Evolutionary conservation across 1,140 invertebrate species (phyloP), one percentile per base, ranked within the genome.

Genomic region (Tribolium madens): DNA sequence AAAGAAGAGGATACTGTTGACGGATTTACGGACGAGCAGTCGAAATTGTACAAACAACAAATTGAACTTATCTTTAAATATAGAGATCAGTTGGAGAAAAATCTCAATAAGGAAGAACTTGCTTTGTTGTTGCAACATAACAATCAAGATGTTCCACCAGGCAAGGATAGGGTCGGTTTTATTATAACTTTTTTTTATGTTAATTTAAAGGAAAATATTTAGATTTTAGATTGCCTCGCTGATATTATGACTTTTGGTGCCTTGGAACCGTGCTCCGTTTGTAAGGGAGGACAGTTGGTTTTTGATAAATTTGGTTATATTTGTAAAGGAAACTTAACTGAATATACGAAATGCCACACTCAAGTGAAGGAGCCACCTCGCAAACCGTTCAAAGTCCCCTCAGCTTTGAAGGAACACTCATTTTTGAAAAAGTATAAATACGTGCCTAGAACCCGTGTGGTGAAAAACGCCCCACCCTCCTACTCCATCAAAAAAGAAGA

Each of bases 211-310:
- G 21, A 26, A 26, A 73, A 57, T 46, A 60, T 74, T 69, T 78
- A 96, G 92, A 91, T 95, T 31, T 84, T 95, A 47, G 94, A 98
- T 87, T 86, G 87, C 72, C 82, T 98, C 1, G 88, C 93, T 9
- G 98, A 99, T 87, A 87, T 91, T 21, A 92, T 99, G 90, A 89
- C 91, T 2, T 98, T 99, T 90, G 98, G 98, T 57, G 90, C 91
- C 18, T 86, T 97, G 9, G 83, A 91, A 71, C 89, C 89, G 0
- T 99, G 98, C 85, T 84, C 90, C 3, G 91, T 93, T 82, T 99
- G 98, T 84, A 91, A 91, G 73, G 84, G 87, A 33, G 93, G 93
- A 6, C 92, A 96, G 82, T 88, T 96, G 10, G 83, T 89, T 64
- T 93, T 91, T 76, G 90, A 90, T 72, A 93, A 92, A 80, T 91